Conservation (phyloP, 2,113 vertebrate genomes). For the Pantherophis guttatus region DNA sequence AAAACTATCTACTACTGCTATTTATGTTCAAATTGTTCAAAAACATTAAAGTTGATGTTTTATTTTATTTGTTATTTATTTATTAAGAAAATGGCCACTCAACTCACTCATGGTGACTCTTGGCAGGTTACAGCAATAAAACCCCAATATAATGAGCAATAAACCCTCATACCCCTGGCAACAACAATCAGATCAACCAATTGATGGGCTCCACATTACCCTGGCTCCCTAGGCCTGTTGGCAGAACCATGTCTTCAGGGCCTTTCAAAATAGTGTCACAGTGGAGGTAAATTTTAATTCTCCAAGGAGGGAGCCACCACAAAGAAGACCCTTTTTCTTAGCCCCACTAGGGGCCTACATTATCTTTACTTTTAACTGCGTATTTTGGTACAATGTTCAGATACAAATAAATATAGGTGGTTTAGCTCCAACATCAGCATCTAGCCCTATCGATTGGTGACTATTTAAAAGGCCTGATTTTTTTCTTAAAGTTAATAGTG, state of each 20-base stretch:
- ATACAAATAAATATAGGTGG: background rate
- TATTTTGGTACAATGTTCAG: background rate
- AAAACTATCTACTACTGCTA: background rate
- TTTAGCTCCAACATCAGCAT: background rate
- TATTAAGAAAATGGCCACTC: background rate
- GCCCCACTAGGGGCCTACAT: background rate
- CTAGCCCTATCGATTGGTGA: background rate
- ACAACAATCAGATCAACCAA: background rate
- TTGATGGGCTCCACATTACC: background rate
- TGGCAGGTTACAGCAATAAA: background rate
- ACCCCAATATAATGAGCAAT: background rate
- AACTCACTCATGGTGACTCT: background rate
- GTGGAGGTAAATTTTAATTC: background rate
- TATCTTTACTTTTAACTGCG: background rate
- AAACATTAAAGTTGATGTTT: background rate
- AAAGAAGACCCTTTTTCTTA: background rate
- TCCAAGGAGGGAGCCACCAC: background rate
- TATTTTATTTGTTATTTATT: background rate
- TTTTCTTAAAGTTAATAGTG: background rate
- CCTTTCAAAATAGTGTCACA: background rate
- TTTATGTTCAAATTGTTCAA: background rate
- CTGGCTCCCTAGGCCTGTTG: background rate
- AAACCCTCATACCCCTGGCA: background rate
- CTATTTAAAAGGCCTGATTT: background rate
- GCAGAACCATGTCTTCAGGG: background rate